phyloP scores from a whole-genome alignment of 2,888 invertebrate genomes.

The Harmothoe impar region DNA sequence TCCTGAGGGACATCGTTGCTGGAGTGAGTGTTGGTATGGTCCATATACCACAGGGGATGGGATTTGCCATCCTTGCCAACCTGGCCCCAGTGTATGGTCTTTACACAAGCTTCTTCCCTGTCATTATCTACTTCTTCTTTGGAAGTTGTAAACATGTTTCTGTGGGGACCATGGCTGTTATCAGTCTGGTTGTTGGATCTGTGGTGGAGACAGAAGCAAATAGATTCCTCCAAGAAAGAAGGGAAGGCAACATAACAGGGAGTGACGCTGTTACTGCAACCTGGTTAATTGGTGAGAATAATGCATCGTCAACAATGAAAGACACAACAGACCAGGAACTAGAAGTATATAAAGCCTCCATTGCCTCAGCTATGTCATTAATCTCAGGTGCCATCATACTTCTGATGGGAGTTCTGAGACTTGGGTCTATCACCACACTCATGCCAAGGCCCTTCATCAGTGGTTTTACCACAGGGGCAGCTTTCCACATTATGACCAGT shows the following conservation, averaged over 20 bases:
- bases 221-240: neutral
- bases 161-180: conserved; percentile 85
- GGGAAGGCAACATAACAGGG: neutral
- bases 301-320: neutral
- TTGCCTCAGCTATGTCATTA: conserved; percentile 70
- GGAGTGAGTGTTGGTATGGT: conserved; percentile 81
- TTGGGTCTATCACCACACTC: conserved; percentile 90
- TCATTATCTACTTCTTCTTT: conserved; percentile 91
- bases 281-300: no score
- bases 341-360: conserved; percentile 63
- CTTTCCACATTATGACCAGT: conserved; percentile 70
- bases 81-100: conserved; percentile 85
- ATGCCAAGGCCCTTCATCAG: conserved; percentile 88
- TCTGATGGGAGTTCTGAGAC: conserved; percentile 89
- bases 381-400: conserved; percentile 85
- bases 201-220: conserved; percentile 71
- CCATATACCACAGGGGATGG: conserved; percentile 84
- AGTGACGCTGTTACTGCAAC: neutral
- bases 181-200: conserved; percentile 80
- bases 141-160: conserved; percentile 95
- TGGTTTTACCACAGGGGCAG: conserved; percentile 73
- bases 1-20: conserved; percentile 78
- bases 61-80: conserved; percentile 84
- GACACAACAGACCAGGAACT: conserved; percentile 9
- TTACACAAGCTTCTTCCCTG: conserved; percentile 95